A percentile compares a stretch with the other conserved stretches of the same genome.
These are phyloP conservation scores for Sycobia sp. DNA, from an alignment of 1,140 invertebrate genomes.

Conservation along the genomic window DNA sequence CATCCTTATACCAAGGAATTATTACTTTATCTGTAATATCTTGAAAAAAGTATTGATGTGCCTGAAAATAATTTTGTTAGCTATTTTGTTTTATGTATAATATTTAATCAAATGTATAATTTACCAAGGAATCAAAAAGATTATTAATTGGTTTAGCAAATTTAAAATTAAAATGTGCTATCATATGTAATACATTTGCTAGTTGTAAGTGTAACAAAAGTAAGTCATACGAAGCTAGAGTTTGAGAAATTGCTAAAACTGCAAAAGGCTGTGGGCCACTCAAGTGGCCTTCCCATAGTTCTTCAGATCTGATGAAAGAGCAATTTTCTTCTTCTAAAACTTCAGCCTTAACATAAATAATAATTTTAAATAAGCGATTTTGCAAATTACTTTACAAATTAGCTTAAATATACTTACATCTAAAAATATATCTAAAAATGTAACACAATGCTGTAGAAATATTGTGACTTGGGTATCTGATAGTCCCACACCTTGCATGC, in stretches of 20 bases:
- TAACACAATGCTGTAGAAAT: constrained; percentile 73
- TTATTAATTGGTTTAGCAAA: constrained; percentile 72
- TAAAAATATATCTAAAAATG: constrained; percentile 79
- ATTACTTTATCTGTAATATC: constrained; percentile 59
- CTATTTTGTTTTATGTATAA: constrained; percentile 34
- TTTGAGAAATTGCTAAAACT: constrained; percentile 77
- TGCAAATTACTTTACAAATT: constrained; percentile 46
- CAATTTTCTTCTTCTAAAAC: constrained; percentile 47
- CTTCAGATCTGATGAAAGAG: constrained; percentile 66
- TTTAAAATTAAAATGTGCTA: constrained; percentile 79
- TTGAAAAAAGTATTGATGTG: constrained; percentile 63
- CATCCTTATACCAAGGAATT: constrained; percentile 57
- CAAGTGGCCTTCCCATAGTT: constrained; percentile 68
- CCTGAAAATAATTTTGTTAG: constrained; percentile 36
- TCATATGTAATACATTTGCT: constrained; percentile 75
- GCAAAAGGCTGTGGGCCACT: constrained; percentile 69
- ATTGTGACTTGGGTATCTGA: constrained; percentile 69
- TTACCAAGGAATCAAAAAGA: constrained; percentile 77
- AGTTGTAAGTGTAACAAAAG: constrained; percentile 81
- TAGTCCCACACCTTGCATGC: constrained; percentile 75
- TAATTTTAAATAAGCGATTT: too few relatives aligned
- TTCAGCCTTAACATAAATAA: constrained; percentile 46
- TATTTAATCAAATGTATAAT: constrained; percentile 34
- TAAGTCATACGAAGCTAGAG: constrained; percentile 74
- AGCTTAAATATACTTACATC: constrained; percentile 61